Base-by-base conservation (phyloP, 2,888 invertebrate species). In the Agelastica alni region DNA sequence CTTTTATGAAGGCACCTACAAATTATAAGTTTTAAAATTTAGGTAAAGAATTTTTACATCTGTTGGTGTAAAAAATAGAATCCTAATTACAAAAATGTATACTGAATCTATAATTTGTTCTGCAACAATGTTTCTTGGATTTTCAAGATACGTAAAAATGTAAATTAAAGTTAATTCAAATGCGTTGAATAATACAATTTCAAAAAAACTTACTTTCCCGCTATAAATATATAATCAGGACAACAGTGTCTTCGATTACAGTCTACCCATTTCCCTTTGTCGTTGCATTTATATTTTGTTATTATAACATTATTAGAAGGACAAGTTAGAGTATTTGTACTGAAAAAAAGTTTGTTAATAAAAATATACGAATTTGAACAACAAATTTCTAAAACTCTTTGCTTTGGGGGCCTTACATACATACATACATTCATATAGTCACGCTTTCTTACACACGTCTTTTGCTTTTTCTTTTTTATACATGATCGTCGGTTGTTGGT, bases 171-270 rank as follows among this genome's bases (percentile, higher is more conserved):
- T 22, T 5, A 22, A 5, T 22, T 22, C 22, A 22, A 5, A 5
- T 5, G 4, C 6, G 6, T 22, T 22, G 28, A 28, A 2, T 9
- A 28, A 9, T 9, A 39, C 2, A 34, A 2, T 9, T 39, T 3
- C 6, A 14, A 39, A 16, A 31, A 30, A 37, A 49, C 72, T 74
- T 70, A 85, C 85, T 81, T 80, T 60, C 85, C 85, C 52, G 83
- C 82, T 41, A 86, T 79, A 66, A 81, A 83, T 14, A 78, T 79
- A 68, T 85, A 84, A 9, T 82, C 80, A 37, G 82, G 81, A 65
- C 87, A 87, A 73, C 87, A 87, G 62, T 82, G 81, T 62, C 81
- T 75, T 58, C 82, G 75, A 41, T 82, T 81, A 67, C 86, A 87
- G 70, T 85, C 85, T 5, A 84, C 79, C 76, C 85, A 85, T 26